Percentiles rank a stretch among this genome's conserved stretches.
phyloP scores from a whole-genome alignment of 2,113 vertebrate species.

The Dicrurus megarhynchus region DNA sequence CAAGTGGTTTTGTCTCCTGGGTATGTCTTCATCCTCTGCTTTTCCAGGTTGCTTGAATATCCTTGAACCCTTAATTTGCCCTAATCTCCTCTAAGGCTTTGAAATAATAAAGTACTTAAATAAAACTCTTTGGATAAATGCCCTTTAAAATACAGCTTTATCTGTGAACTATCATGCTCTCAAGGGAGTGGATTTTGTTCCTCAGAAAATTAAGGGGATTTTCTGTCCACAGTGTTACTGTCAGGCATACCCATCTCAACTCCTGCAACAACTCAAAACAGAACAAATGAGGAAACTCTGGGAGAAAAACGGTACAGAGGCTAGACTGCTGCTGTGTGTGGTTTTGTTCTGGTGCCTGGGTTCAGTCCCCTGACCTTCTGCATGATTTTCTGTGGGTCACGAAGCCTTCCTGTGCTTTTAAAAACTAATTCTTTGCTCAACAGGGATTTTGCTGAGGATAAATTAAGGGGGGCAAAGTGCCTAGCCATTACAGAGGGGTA shows the following conservation, averaged over 20 bases:
- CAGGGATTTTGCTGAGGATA: not conserved
- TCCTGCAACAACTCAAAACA: not conserved
- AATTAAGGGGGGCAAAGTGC: not conserved
- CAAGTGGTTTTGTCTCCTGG: slow-evolving; percentile 33
- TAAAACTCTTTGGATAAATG: slow-evolving; percentile 7
- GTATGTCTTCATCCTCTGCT: slow-evolving; percentile 42
- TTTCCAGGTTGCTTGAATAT: slow-evolving; percentile 51
- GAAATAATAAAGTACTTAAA: slow-evolving; percentile 50
- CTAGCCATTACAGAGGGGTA: not conserved
- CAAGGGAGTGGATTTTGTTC: not conserved
- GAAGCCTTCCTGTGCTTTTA: not conserved
- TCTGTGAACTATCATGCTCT: not conserved
- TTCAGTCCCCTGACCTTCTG: not conserved
- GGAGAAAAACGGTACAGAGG: not conserved
- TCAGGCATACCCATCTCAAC: not conserved
- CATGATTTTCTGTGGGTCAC: not conserved
- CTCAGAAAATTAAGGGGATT: not conserved
- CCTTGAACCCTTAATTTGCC: slow-evolving; percentile 45
- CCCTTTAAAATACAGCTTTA: slow-evolving; percentile 20
- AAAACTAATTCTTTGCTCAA: not conserved
- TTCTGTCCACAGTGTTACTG: not conserved
- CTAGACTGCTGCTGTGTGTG: not conserved
- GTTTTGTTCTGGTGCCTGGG: not conserved
- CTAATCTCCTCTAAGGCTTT: slow-evolving; percentile 41
- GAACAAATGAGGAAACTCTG: not conserved